Conservation (phyloP, 2,113 vertebrate species). For the Sardina pilchardus region DNA sequence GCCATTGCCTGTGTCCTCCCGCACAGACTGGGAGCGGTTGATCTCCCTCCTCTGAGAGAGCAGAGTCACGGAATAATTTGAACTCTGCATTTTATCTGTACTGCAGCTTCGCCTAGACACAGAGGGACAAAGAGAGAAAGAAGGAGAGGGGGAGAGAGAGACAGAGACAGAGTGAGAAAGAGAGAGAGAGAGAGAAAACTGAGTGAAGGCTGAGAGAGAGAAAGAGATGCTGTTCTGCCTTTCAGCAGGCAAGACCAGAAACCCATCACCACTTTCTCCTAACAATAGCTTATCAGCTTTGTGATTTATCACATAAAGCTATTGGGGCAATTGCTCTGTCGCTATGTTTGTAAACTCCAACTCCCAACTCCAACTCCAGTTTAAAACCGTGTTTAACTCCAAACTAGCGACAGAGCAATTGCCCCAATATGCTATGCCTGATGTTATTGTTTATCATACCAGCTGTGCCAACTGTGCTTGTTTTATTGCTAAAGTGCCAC, state of each 20-base stretch:
- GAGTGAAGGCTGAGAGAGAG: background rate
- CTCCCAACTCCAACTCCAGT: too few relatives aligned
- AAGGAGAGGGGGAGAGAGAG: background rate
- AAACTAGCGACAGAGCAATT: too few relatives aligned
- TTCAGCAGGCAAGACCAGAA: background rate
- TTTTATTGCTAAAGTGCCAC: conserved; percentile 20
- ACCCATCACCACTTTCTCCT: background rate
- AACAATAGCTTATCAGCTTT: background rate
- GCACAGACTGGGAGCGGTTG: conserved; percentile 89
- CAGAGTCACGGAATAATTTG: conserved; percentile 68
- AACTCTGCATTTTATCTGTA: conserved; percentile 83
- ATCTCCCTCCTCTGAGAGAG: conserved; percentile 85
- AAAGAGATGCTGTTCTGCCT: background rate
- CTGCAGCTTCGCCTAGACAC: conserved; percentile 88
- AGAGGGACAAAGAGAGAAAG: conserved; percentile 12
- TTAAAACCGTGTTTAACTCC: too few relatives aligned
- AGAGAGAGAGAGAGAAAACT: background rate
- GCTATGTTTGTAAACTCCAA: too few relatives aligned
- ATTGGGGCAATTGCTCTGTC: too few relatives aligned
- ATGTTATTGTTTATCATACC: background rate
- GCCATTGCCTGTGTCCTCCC: conserved; percentile 72
- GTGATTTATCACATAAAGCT: background rate
- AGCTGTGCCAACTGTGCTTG: background rate
- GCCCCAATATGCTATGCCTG: background rate
- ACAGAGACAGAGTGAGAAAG: background rate